These are phyloP conservation scores for Neosilurus hyrtlii DNA, from an alignment of 2,797 vertebrate species.

Conservation along the genomic window DNA sequence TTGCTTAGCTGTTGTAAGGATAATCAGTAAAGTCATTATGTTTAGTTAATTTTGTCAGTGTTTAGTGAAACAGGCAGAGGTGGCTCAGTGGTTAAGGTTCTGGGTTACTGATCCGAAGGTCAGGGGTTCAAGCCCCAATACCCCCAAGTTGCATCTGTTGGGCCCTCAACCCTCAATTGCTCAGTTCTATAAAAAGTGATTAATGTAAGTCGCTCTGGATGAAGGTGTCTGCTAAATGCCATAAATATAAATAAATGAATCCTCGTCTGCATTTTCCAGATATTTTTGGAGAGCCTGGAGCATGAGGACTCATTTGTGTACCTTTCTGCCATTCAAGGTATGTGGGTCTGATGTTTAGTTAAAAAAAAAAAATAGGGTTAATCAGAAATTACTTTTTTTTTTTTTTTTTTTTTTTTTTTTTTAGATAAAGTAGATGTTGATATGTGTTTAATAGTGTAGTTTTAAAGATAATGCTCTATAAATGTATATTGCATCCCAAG, in stretches of 20 bases:
- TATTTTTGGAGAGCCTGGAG: constrained; percentile 90
- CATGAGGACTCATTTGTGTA: constrained; percentile 92
- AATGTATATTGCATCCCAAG: background rate
- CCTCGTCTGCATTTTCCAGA: constrained; percentile 69
- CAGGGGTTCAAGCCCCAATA: too few species aligned
- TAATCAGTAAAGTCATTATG: background rate
- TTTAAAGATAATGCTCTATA: background rate
- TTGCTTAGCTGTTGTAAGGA: background rate
- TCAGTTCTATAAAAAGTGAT: too few species aligned
- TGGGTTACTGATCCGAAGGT: too few species aligned
- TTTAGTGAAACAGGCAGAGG: background rate
- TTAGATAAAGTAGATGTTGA: background rate
- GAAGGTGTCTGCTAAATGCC: too few species aligned
- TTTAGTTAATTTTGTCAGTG: background rate
- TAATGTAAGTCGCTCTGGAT: too few species aligned
- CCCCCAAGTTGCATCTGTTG: too few species aligned
- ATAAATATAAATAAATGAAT: too few species aligned
- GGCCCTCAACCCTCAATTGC: too few species aligned
- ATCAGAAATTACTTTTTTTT: too few species aligned
- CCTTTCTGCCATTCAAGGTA: constrained; percentile 96
- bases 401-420: too few species aligned
- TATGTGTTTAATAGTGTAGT: too few species aligned
- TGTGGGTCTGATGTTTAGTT: background rate
- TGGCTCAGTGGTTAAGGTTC: too few species aligned
- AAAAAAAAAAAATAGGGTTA: background rate